Percentiles rank a stretch among this genome's conserved stretches.
These are phyloP conservation scores for Leptinotarsa haldemani DNA, from an alignment of 2,888 invertebrate species.

Conservation along the genomic window DNA sequence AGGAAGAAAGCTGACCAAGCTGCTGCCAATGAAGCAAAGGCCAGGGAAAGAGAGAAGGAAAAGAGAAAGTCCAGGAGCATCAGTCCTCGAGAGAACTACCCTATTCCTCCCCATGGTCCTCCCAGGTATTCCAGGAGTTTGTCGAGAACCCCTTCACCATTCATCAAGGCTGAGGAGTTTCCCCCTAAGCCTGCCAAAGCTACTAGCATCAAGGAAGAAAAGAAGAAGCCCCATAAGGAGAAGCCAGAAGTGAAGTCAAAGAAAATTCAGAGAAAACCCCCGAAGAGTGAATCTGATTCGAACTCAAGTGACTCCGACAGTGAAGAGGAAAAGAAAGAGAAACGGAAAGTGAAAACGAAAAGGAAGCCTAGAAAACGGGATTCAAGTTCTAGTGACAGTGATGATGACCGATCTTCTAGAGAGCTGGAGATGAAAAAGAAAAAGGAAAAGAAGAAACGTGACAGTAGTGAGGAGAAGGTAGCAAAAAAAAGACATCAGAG, in stretches of 20 bases:
- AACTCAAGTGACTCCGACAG: constrained; percentile 63
- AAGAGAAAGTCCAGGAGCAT: constrained; percentile 62
- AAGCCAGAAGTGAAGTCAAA: constrained; percentile 58
- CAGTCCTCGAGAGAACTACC: constrained; percentile 58
- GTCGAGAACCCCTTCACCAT: constrained; percentile 88
- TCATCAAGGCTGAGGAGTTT: constrained; percentile 77
- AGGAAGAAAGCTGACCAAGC: constrained; percentile 51
- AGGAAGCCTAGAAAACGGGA: constrained; percentile 65
- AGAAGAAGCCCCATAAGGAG: constrained; percentile 65
- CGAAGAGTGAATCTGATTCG: constrained; percentile 63
- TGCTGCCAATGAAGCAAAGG: constrained; percentile 48
- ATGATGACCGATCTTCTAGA: constrained; percentile 62
- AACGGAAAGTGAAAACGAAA: constrained; percentile 59
- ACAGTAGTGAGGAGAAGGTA: constrained; percentile 67
- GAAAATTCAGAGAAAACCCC: constrained; percentile 61
- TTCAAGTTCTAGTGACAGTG: constrained; percentile 67
- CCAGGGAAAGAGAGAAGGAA: constrained; percentile 56
- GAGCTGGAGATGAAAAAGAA: constrained; percentile 65
- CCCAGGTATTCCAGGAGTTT: constrained; percentile 78
- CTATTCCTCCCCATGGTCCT: constrained; percentile 64
- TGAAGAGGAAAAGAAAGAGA: constrained; percentile 58
- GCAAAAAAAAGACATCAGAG: constrained; percentile 64
- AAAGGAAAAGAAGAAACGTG: constrained; percentile 67
- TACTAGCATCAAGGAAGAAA: constrained; percentile 62
- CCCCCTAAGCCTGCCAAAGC: constrained; percentile 66